A percentile compares a stretch with the other conserved stretches of the same genome.
These are phyloP conservation scores for Spea hammondii DNA, from an alignment of 2,797 vertebrate genomes.

Conservation along the genomic window DNA sequence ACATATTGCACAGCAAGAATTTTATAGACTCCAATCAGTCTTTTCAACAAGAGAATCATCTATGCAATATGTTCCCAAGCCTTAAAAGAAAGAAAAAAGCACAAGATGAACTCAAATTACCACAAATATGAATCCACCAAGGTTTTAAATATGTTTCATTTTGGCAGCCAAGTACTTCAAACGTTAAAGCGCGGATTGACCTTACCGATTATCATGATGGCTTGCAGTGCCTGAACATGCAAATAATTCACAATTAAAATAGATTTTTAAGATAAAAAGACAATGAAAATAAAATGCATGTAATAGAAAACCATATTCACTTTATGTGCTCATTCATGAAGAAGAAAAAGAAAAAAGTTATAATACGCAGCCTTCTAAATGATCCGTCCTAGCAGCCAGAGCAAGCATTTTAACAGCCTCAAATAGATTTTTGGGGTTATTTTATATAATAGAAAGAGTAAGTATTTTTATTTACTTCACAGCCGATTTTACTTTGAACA, in stretches of 20 bases:
- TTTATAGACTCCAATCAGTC: slow-evolving; percentile 32
- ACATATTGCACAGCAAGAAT: slow-evolving; percentile 47
- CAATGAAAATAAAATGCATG: slow-evolving; percentile 30
- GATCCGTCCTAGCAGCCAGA: slow-evolving; percentile 35
- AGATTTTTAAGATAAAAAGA: slow-evolving; percentile 24
- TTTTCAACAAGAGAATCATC: slow-evolving; percentile 20
- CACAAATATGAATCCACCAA: slow-evolving; percentile 11
- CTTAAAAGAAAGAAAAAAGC: slow-evolving; percentile 2
- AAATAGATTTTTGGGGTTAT: slow-evolving; percentile 29
- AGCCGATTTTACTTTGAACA: too few species aligned
- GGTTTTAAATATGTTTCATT: slow-evolving; percentile 1
- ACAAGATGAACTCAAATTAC: neutral
- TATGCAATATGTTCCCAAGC: slow-evolving; percentile 39
- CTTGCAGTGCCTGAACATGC: slow-evolving; percentile 28
- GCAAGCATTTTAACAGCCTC: slow-evolving; percentile 32
- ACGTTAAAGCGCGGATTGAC: slow-evolving; percentile 44
- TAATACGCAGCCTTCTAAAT: slow-evolving; percentile 47
- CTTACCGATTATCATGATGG: slow-evolving; percentile 35
- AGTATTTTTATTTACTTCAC: neutral
- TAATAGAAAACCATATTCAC: slow-evolving; percentile 34
- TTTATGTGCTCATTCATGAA: slow-evolving; percentile 35
- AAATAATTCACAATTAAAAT: slow-evolving; percentile 36
- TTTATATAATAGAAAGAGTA: neutral
- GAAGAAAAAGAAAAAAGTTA: neutral
- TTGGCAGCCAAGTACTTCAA: slow-evolving; percentile 33